phyloP scores from a whole-genome alignment of 2,113 vertebrate genomes.

The Chaetops frenatus region DNA sequence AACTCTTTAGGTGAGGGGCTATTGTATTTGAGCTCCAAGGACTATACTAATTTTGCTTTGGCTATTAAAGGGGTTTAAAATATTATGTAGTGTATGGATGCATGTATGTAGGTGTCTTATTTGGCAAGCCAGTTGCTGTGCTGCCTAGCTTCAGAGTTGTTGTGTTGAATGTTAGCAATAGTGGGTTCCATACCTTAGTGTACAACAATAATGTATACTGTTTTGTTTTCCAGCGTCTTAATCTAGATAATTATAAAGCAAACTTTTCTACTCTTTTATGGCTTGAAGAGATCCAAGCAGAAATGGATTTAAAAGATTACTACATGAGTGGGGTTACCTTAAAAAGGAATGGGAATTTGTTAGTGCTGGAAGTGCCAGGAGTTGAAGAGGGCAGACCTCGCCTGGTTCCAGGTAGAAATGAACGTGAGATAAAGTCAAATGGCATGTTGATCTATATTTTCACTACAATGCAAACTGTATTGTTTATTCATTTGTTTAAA shows the following conservation, averaged over 20 bases:
- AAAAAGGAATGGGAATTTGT: conserved; percentile 71
- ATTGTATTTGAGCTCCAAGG: not conserved
- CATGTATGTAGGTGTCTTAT: not conserved
- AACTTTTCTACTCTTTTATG: conserved; percentile 87
- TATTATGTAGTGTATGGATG: not conserved
- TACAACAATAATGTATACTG: not conserved
- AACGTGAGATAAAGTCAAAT: not conserved
- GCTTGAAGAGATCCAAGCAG: conserved; percentile 88
- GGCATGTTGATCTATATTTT: not conserved
- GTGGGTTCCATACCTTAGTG: not conserved
- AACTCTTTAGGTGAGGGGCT: not conserved
- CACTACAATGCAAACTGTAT: not conserved
- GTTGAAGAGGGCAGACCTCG: conserved; percentile 81
- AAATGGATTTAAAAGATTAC: conserved; percentile 80
- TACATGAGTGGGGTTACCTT: conserved; percentile 77
- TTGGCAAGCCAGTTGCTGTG: not conserved
- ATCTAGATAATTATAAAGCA: conserved; percentile 70
- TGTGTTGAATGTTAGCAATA: not conserved
- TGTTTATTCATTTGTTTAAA: not conserved
- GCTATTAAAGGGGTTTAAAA: not conserved
- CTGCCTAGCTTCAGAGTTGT: not conserved
- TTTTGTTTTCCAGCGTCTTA: conserved; percentile 71
- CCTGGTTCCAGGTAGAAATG: conserved; percentile 73
- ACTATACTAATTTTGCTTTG: not conserved
- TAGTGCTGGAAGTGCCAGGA: conserved; percentile 86